These are phyloP conservation scores for Anthopleura sola DNA, from an alignment of 64 coral and sea anemone genomes.

Conservation along the genomic window DNA sequence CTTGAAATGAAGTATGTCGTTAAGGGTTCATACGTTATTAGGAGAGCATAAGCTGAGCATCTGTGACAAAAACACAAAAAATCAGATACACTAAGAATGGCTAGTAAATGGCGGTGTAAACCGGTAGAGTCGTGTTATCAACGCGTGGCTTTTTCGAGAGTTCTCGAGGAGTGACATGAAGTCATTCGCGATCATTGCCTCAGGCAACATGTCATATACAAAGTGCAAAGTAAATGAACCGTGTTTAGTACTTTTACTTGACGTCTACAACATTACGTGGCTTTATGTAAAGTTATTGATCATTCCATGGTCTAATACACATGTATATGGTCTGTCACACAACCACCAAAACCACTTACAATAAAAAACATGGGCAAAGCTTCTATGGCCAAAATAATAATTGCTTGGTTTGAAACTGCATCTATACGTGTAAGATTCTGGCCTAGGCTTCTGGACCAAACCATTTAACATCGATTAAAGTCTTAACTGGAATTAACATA, in stretches of 20 bases:
- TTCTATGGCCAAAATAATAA: background rate
- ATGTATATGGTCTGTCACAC: too few relatives aligned
- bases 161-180: background rate
- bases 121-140: background rate
- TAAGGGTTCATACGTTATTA: too few relatives aligned
- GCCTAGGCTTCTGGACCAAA: background rate
- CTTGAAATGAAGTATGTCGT: too few relatives aligned
- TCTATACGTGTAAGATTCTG: background rate
- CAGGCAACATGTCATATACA: background rate
- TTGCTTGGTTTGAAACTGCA: background rate
- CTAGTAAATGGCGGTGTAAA: too few relatives aligned
- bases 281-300: background rate
- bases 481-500: background rate
- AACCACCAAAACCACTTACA: background rate
- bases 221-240: background rate
- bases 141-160: background rate
- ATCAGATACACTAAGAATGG: too few relatives aligned
- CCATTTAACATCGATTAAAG: constrained; percentile 7
- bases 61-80: too few relatives aligned
- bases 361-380: background rate
- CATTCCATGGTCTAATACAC: background rate
- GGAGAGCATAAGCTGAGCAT: too few relatives aligned
- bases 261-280: background rate
- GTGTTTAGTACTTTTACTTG: background rate
- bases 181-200: background rate